A percentile compares a stretch with the other conserved stretches of the same genome.
phyloP scores from a whole-genome alignment of 2,888 invertebrate species.

The Brachyptera risi region DNA sequence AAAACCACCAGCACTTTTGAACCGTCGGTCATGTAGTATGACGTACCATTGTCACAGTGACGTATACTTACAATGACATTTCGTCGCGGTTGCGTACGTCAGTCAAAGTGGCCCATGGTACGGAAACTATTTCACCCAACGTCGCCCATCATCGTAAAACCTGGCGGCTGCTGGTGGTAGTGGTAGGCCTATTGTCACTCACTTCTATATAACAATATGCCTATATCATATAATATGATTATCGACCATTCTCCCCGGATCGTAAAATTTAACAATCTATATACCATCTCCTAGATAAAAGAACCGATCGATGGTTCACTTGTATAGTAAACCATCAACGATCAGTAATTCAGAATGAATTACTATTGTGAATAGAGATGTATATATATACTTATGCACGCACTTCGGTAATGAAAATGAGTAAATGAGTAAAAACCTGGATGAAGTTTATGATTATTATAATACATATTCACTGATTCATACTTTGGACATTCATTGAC shows the following conservation, averaged over 20 bases:
- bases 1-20: no score
- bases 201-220: not conserved
- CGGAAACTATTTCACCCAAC: not conserved
- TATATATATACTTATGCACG: no score
- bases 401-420: constrained; percentile 2
- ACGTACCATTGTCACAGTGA: no score
- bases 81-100: constrained; percentile 1
- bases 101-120: no score
- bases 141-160: constrained; percentile 11
- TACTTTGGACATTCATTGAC: not conserved
- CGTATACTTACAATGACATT: no score
- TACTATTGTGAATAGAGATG: no score
- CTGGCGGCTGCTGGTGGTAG: not conserved
- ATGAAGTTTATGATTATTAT: constrained; percentile 1
- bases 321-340: no score
- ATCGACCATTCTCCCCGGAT: constrained; percentile 2
- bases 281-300: not conserved
- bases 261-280: constrained; percentile 11
- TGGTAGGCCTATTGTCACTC: not conserved
- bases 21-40: no score
- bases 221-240: not conserved
- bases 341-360: no score
- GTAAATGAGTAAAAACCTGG: constrained; percentile 4
- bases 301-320: no score
- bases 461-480: constrained; percentile 5